Conservation (phyloP, 1,140 invertebrate genomes). For the Procambarus clarkii region DNA sequence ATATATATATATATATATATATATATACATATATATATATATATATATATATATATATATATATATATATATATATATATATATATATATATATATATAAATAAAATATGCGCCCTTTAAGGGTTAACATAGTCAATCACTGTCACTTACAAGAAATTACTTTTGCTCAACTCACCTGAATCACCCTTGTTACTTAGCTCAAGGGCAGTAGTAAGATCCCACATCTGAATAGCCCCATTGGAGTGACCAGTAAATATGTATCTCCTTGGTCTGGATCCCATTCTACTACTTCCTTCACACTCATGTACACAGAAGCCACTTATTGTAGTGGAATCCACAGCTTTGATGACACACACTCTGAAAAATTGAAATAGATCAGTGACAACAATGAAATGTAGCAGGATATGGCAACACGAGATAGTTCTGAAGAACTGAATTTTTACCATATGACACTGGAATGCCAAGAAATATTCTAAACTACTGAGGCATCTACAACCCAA, state of each 20-base stretch:
- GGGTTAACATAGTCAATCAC: background rate
- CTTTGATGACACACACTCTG: constrained; percentile 95
- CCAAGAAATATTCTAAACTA: too few relatives aligned
- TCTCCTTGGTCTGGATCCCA: constrained; percentile 91
- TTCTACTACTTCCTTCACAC: constrained; percentile 93
- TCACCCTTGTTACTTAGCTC: constrained; percentile 84
- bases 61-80: too few relatives aligned
- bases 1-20: too few relatives aligned
- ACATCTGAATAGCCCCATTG: constrained; percentile 97
- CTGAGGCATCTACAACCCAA: too few relatives aligned
- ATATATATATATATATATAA: too few relatives aligned
- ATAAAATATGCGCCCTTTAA: too few relatives aligned
- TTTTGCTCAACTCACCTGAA: constrained; percentile 46
- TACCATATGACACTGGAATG: too few relatives aligned
- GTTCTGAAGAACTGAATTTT: too few relatives aligned
- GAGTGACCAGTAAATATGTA: constrained; percentile 97
- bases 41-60: too few relatives aligned
- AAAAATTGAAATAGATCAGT: constrained; percentile 44
- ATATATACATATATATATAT: too few relatives aligned
- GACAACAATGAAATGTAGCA: background rate
- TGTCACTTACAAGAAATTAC: background rate
- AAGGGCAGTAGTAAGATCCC: constrained; percentile 97
- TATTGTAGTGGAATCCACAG: constrained; percentile 95
- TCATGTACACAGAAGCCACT: constrained; percentile 98
- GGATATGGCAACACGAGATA: too few relatives aligned